Evolutionary conservation across 2,113 vertebrate species (phyloP).

Genomic region (Pelecanoides urinatrix): DNA sequence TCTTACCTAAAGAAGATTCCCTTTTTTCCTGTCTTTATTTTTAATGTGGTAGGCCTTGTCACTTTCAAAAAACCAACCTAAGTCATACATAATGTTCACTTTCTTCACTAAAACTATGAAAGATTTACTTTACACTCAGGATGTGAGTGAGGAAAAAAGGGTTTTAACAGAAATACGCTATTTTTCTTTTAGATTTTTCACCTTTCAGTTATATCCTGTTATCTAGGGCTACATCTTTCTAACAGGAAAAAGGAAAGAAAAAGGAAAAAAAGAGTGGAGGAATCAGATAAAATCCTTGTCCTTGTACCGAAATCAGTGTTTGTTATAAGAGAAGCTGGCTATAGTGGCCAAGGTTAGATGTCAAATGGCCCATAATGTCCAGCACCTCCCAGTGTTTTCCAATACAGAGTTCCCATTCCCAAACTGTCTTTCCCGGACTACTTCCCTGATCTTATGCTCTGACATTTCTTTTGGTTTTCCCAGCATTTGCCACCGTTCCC

Average conservation of each 20-base stretch:
- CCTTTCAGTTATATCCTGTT: background rate
- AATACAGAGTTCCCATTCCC: background rate
- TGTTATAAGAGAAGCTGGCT: rapidly evolving
- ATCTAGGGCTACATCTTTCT: background rate
- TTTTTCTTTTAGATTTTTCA: background rate
- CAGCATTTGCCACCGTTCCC: background rate
- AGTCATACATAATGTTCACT: background rate
- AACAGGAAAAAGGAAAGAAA: background rate
- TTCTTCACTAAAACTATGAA: background rate
- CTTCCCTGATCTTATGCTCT: background rate
- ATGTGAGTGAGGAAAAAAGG: background rate
- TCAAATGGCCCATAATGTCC: background rate
- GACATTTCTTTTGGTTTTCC: background rate
- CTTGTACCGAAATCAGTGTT: rapidly evolving
- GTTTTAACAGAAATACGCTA: background rate
- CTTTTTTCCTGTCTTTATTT: background rate
- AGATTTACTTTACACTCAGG: background rate
- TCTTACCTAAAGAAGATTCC: background rate
- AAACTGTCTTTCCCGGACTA: background rate
- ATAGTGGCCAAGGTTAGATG: background rate
- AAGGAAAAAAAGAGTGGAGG: background rate
- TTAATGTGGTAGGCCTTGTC: background rate
- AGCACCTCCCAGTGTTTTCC: background rate
- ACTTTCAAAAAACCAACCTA: background rate
- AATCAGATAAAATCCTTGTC: background rate